Evolutionary conservation across 2,888 invertebrate genomes (phyloP), one percentile per base, ranked within the genome.

Genomic region (Cataglyphis livida): DNA sequence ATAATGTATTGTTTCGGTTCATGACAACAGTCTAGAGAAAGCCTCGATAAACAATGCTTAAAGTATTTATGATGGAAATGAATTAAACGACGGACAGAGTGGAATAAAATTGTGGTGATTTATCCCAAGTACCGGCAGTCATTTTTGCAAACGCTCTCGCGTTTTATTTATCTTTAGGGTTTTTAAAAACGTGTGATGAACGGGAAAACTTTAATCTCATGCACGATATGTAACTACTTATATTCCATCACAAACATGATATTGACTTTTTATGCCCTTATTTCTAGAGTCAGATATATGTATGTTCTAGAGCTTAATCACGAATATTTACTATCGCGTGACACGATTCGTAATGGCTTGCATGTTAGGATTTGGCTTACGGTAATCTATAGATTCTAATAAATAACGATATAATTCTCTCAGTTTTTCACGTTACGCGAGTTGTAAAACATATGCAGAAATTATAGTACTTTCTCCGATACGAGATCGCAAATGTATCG

Each of bases 281-380:
- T 48, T 74, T 61, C 15, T 59, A 9, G 25, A 38, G 25, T 15
- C 15, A 51, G 44, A 18, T 35, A 4, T 35, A 35, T 35, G 44
- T 44, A 64, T 21, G 12, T 28, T 44, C 10, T 6, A 9, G 10
- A 61, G 48, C 32, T 61, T 21, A 10, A 74, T 62, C 35, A 62
- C 35, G 74, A 62, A 74, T n/a, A 41, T 3, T 3, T 38, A 28
- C 10, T 15, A 1, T 48, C 48, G 41, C 73, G 73, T 73, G 74
- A 73, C 25, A 15, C 5, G 59, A 64, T 62, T 74, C 35, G 35
- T 41, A 12, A 64, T 64, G 21, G 5, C 10, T 62, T 41, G 41
- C n/a, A 61, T 28, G n/a, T 73, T 62, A 44, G 21, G n/a, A 74
- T 74, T 61, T 64, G n/a, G 15, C 61, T 74, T 3, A 21, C 15